Conservation (phyloP, 2,113 vertebrate genomes). For the Notarius quadriscutis region DNA sequence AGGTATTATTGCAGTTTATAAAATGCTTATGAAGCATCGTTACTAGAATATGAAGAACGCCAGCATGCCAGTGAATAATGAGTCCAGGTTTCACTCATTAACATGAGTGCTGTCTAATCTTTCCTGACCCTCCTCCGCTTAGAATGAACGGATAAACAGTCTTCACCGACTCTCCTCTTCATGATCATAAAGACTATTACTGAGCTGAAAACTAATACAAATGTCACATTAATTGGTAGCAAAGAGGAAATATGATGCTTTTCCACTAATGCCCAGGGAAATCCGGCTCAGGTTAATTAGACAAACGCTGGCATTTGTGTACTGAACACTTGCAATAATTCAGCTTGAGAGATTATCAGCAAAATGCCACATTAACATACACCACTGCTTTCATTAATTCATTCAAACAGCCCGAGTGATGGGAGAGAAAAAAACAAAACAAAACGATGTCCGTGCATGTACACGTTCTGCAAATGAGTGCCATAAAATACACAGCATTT, state of each 20-base stretch:
- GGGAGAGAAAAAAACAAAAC: not conserved
- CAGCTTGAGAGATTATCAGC: constrained; percentile 46
- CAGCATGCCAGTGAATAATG: not conserved
- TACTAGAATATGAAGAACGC: not conserved
- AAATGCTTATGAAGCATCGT: not conserved
- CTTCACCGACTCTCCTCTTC: not conserved
- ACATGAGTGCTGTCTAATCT: not conserved
- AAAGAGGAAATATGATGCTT: constrained; percentile 43
- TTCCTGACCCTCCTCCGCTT: not conserved
- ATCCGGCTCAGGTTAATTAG: constrained; percentile 58
- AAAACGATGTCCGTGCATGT: not conserved
- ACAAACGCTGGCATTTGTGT: constrained; percentile 65
- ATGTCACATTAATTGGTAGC: constrained; percentile 37
- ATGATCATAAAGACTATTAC: not conserved
- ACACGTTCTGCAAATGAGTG: not conserved
- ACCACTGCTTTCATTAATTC: constrained; percentile 54
- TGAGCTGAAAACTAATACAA: constrained; percentile 19
- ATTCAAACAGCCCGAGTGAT: constrained; percentile 46
- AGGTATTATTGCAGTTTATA: not conserved
- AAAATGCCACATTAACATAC: constrained; percentile 72
- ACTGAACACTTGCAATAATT: constrained; percentile 61
- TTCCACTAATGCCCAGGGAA: constrained; percentile 17
- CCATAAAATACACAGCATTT: not conserved
- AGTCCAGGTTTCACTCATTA: not conserved
- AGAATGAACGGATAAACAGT: not conserved